Conservation (phyloP, 2,113 vertebrate species). For the Pseudorasbora parva region DNA sequence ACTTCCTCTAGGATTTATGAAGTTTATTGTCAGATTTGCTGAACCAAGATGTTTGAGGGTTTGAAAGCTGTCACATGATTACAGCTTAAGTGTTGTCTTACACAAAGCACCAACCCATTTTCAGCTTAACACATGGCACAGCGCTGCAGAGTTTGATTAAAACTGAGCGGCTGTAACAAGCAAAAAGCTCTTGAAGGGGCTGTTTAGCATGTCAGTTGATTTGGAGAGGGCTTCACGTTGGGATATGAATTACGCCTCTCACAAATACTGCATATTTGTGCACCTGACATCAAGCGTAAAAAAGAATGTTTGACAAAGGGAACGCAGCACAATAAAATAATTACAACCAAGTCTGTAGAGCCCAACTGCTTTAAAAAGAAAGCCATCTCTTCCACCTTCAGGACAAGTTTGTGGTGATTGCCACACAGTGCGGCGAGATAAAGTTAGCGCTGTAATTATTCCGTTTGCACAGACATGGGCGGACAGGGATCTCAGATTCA, state of each 20-base stretch:
- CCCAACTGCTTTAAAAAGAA: not conserved
- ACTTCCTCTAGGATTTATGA: slow-evolving; percentile 16
- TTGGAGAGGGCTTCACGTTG: not conserved
- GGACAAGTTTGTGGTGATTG: slow-evolving; percentile 38
- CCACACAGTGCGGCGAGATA: slow-evolving; percentile 26
- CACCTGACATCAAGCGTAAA: not conserved
- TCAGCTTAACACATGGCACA: slow-evolving; percentile 7
- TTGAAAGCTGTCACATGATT: slow-evolving; percentile 14
- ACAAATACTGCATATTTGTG: not conserved
- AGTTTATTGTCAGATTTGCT: slow-evolving; percentile 37
- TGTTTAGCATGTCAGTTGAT: slow-evolving; percentile 10
- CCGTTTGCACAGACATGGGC: slow-evolving; percentile 61
- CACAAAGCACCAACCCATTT: slow-evolving; percentile 11
- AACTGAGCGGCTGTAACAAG: slow-evolving; percentile 5
- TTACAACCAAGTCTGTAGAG: not conserved
- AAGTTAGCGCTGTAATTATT: slow-evolving; percentile 61
- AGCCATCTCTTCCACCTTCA: slow-evolving; percentile 12
- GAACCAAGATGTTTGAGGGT: slow-evolving; percentile 9
- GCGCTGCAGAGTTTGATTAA: slow-evolving; percentile 20
- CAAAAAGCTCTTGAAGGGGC: slow-evolving; percentile 19
- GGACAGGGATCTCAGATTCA: slow-evolving; percentile 61
- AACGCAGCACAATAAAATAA: slow-evolving; percentile 22
- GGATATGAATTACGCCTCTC: not conserved
- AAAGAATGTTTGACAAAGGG: slow-evolving; percentile 30
- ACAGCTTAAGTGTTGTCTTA: slow-evolving; percentile 8